Evolutionary conservation across 1,140 invertebrate species (phyloP), one percentile per base, ranked within the genome.

Genomic region (Ephestia elutella): DNA sequence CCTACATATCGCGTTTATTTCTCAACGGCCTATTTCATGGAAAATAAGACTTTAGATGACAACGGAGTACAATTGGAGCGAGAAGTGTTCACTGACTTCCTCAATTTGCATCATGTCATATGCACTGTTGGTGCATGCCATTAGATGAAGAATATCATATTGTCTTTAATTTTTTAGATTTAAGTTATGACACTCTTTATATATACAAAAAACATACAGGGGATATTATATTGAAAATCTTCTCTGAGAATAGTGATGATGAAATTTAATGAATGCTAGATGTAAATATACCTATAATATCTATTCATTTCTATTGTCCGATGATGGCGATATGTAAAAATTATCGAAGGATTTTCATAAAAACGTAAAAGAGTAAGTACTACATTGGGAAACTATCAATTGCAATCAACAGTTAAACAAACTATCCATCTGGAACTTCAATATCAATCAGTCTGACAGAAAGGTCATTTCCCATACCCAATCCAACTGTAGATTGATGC

Each of bases 401-500:
- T 44, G 38, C 38, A 15, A 15, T 44, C 13, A 15, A n/a, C 3
- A n/a, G 38, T 28, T 51, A 51, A 51, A 58, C 49, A 51, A 58
- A 58, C 25, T 18, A 15, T 30, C 49, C 30, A 58, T 53, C 49
- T 51, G 56, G 32, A 4, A 32, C 13, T 13, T 56, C 20, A n/a
- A 57, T 21, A 58, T 58, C 56, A 58, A 58, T 58, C 49, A 51
- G 49, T 11, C 17, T 11, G 48, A 50, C 49, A 53, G 38, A 48
- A 57, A 58, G 56, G 56, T 58, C 49, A 58, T 57, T 53, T 61
- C 49, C 54, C 60, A 61, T 55, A 50, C 28, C 19, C 19, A 11
- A n/a, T 20, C 28, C 25, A 19, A 18, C 49, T 18, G 13, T 4
- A 50, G 30, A 60, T 60, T 61, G 49, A 61, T 56, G 54, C 49